phyloP scores from a whole-genome alignment of 2,888 invertebrate genomes.

The Hipparchia semele region DNA sequence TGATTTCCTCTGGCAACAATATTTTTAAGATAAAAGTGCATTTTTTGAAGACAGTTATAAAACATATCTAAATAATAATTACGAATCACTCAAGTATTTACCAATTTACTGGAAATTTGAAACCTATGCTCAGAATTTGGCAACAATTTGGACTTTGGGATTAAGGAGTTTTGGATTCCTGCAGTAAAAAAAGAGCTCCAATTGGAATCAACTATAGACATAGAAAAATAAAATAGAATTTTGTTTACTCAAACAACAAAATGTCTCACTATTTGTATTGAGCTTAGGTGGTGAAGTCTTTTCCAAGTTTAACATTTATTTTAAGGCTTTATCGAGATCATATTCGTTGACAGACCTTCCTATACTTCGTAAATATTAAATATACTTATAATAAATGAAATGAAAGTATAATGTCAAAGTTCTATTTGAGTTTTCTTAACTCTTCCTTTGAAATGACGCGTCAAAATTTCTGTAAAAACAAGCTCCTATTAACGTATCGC shows the following conservation, averaged over 20 bases:
- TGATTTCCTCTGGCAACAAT: too few relatives aligned
- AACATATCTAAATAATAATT: neutral
- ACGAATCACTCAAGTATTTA: neutral
- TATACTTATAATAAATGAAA: neutral
- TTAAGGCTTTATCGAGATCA: conserved; percentile 9
- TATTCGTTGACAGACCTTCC: conserved; percentile 3
- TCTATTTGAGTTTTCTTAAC: neutral
- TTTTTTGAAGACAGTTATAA: conserved; percentile 5
- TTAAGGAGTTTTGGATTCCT: neutral
- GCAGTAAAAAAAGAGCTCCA: too few relatives aligned
- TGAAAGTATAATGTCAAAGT: neutral
- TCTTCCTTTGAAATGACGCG: neutral
- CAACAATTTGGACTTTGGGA: neutral
- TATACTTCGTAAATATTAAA: neutral
- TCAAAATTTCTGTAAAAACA: neutral
- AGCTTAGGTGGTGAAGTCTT: neutral
- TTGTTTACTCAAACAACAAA: neutral
- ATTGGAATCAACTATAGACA: too few relatives aligned
- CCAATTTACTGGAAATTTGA: neutral
- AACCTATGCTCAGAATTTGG: conserved; percentile 1
- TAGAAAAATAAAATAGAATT: neutral
- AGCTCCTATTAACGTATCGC: too few relatives aligned
- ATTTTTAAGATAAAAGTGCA: too few relatives aligned
- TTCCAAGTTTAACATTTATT: neutral
- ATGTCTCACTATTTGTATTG: neutral